phyloP scores from a whole-genome alignment of 2,797 vertebrate species.

The Malacoctenus gilli region DNA sequence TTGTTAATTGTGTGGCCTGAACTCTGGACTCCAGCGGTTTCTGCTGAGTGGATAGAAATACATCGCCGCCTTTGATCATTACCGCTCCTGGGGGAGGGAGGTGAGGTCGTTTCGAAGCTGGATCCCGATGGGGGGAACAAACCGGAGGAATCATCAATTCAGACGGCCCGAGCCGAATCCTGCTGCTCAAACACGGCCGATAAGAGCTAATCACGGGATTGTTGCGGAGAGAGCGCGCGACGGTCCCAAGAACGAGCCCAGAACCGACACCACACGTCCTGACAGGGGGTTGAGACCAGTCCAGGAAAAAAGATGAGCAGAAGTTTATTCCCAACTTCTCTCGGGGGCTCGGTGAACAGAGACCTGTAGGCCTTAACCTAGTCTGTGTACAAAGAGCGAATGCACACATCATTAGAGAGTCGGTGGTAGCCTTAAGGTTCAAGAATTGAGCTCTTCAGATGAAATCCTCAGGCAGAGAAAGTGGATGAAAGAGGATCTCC shows the following conservation, averaged over 20 bases:
- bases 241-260: conserved; percentile 31
- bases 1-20: conserved; percentile 57
- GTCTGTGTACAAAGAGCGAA: conserved; percentile 32
- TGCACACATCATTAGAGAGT: conserved; percentile 40
- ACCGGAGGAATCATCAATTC: conserved; percentile 54
- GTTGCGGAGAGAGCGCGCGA: conserved; percentile 27
- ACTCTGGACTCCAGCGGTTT: conserved; percentile 51
- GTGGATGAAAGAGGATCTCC: conserved; percentile 29
- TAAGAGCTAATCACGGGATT: conserved; percentile 55
- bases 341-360: conserved; percentile 5
- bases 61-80: conserved; percentile 64
- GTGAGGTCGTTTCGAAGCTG: conserved; percentile 61
- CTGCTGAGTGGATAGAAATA: conserved; percentile 58
- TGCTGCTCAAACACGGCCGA: conserved; percentile 60
- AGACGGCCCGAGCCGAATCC: conserved; percentile 41
- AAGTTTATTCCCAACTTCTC: conserved; percentile 15
- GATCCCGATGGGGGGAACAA: conserved; percentile 33
- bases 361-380: conserved; percentile 9
- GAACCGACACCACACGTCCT: conserved; percentile 7
- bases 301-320: conserved; percentile 6
- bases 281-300: conserved; percentile 10
- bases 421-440: conserved; percentile 22
- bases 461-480: conserved; percentile 36
- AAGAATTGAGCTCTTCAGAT: conserved; percentile 27
- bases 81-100: conserved; percentile 42